phyloP scores from a whole-genome alignment of 2,113 vertebrate species.

The Myrmecobius fasciatus region DNA sequence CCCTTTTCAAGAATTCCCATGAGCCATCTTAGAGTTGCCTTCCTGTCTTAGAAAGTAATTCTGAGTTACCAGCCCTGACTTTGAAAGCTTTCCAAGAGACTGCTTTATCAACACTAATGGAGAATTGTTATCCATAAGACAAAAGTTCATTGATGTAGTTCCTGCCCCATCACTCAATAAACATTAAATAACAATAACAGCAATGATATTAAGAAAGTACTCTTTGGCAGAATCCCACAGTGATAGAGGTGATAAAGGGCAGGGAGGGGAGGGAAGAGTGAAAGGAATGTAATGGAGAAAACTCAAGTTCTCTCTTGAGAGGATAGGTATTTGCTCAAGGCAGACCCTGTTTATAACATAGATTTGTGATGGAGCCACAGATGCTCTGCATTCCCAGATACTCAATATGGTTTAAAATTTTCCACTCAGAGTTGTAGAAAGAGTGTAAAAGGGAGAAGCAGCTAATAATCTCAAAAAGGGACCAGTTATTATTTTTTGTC shows the following conservation, averaged over 20 bases:
- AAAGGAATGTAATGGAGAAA: constrained; percentile 1
- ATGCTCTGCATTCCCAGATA: not conserved
- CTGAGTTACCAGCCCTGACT: constrained; percentile 42
- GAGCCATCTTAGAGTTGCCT: constrained; percentile 14
- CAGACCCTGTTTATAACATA: not conserved
- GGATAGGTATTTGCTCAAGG: not conserved
- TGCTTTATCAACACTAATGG: constrained; percentile 63
- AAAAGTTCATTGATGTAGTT: constrained; percentile 33
- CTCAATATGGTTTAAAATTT: not conserved
- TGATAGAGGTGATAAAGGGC: constrained; percentile 6
- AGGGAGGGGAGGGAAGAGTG: constrained; percentile 6
- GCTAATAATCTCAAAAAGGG: not conserved
- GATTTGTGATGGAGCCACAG: not conserved
- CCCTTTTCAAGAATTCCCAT: constrained; percentile 5
- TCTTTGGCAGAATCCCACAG: constrained; percentile 24
- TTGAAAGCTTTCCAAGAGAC: constrained; percentile 62
- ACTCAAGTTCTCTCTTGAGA: not conserved
- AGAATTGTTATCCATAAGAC: not conserved
- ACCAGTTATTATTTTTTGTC: not conserved
- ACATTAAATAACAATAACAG: constrained; percentile 55
- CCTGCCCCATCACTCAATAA: constrained; percentile 60
- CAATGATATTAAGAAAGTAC: constrained; percentile 9
- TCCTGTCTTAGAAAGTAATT: constrained; percentile 57
- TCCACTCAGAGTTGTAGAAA: not conserved
- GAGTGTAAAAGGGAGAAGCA: not conserved